Base-by-base conservation (phyloP, 2,113 vertebrate genomes). In the Paralichthys olivaceus region DNA sequence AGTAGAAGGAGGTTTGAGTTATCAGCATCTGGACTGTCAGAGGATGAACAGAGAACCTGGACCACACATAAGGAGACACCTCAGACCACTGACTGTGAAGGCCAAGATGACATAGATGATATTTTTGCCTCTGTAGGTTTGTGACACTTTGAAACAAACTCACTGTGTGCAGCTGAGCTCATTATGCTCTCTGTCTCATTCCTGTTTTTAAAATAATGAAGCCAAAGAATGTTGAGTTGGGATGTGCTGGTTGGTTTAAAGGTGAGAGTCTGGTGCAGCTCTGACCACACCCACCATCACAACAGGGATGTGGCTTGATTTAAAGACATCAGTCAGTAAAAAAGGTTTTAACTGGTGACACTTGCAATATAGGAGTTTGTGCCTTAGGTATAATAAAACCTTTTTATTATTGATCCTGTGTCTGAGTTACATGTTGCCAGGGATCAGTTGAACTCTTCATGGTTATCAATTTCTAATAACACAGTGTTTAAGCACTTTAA, bases 71-170 rank as follows among this genome's bases (percentile, higher is more conserved):
- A 51, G 49, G 15, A 2, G 3, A 17, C 65, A 4, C n/a, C 49
- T 34, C 47, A 25, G 57, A 63, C 75, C 55, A 2, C 57, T 4
- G 13, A 20, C 13, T 5, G 6, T 22, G 32, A 22, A 1, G 22
- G 12, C 0, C 37, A 22, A 0, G 75, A 93, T 75, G 93, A 94
- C 65, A 95, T 95, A 7, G 94, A 95, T 92, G 85, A 93, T 63
- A 95, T 95, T 69, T 95, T 95, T 84, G 79, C 91, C 9, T 90
- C 81, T 0, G 55, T 85, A 8, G 94, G 91, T 26, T 87, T 93
- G 34, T 95, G 79, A 93, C 15, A 14, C 49, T 67, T 7, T 23
- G 4, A 29, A 59, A 9, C 14, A 5, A 9, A 3, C 1, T 58
- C 1, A 8, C 12, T 25, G 4, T 0, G 4, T 34, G 7, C 55